Evolutionary conservation across 2,113 vertebrate genomes (phyloP).

Genomic region (Opisthocomus hoazin): DNA sequence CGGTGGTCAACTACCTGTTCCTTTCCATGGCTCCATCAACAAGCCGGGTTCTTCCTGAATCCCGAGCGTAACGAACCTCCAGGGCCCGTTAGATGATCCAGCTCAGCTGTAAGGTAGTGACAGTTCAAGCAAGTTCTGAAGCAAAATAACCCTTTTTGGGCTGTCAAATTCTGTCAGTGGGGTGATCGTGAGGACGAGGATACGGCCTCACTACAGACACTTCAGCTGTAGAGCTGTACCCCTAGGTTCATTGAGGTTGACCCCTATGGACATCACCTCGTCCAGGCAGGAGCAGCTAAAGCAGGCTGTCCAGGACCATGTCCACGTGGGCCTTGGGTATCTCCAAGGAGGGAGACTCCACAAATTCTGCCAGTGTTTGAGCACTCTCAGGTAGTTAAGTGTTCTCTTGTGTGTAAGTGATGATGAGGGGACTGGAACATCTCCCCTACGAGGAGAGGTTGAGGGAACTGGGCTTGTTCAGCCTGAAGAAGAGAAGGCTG

Average conservation of each 20-base stretch:
- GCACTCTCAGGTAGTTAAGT: neutral
- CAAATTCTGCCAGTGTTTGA: no score
- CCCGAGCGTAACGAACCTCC: rapidly evolving
- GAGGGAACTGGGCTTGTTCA: no score
- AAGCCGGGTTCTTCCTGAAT: neutral
- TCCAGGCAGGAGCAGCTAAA: neutral
- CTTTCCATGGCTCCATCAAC: neutral
- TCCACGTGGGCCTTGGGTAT: neutral
- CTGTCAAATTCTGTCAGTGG: neutral
- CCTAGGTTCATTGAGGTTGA: neutral
- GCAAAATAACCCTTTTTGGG: neutral
- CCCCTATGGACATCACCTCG: neutral
- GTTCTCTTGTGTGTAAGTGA: no score
- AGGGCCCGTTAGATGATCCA: neutral
- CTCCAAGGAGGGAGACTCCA: neutral
- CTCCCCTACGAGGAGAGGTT: no score
- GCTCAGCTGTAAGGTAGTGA: neutral
- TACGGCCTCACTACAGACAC: neutral
- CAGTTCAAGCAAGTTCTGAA: neutral
- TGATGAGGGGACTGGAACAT: no score
- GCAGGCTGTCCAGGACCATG: neutral
- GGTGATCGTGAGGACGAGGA: neutral
- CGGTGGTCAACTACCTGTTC: neutral
- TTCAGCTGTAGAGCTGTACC: neutral
- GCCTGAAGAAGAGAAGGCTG: no score